These are phyloP conservation scores for Tenthredo mesomela DNA, from an alignment of 2,888 invertebrate species.

Conservation along the genomic window DNA sequence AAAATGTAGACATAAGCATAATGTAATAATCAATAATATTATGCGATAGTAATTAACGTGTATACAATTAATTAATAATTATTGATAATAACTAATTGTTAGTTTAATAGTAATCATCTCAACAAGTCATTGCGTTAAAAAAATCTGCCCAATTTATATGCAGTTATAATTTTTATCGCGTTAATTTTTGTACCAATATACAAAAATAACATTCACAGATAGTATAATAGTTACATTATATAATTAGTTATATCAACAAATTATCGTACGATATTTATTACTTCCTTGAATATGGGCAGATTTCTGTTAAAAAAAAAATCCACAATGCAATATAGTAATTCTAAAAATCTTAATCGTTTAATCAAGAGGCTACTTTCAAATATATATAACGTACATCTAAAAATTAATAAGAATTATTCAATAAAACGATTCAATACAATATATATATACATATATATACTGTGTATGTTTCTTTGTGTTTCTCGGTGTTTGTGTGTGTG, in stretches of 20 bases:
- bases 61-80: conserved; percentile 56
- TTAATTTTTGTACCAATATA: conserved; percentile 39
- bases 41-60: conserved; percentile 56
- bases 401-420: conserved; percentile 45
- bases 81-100: conserved; percentile 54
- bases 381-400: conserved; percentile 36
- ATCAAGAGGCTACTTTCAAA: conserved; percentile 51
- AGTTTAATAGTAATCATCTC: conserved; percentile 54
- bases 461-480: not conserved
- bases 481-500: conserved; percentile 21
- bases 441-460: conserved; percentile 8
- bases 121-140: conserved; percentile 40
- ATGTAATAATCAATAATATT: conserved; percentile 57
- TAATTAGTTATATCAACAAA: conserved; percentile 44
- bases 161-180: conserved; percentile 30
- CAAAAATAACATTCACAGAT: conserved; percentile 48
- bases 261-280: conserved; percentile 40
- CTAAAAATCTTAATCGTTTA: conserved; percentile 37
- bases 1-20: conserved; percentile 53
- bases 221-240: conserved; percentile 32
- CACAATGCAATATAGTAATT: conserved; percentile 41
- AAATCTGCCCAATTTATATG: conserved; percentile 35
- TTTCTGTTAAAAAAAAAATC: conserved; percentile 33
- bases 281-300: conserved; percentile 34
- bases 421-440: conserved; percentile 38